phyloP scores from a whole-genome alignment of 2,888 invertebrate genomes.

The Aphodius sticticus region DNA sequence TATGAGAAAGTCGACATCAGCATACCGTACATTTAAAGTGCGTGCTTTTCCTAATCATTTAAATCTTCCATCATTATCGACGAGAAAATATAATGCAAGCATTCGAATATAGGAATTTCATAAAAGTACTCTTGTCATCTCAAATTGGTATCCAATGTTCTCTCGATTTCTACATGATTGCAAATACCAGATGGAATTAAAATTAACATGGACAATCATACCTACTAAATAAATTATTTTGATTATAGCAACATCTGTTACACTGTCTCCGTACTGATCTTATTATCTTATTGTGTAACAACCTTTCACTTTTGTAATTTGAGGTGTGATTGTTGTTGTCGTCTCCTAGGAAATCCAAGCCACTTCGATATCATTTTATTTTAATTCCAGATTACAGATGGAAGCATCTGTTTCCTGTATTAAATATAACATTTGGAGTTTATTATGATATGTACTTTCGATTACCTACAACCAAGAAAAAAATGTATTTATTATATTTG shows the following conservation, averaged over 20 bases:
- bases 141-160: neutral
- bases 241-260: neutral
- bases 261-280: neutral
- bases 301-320: constrained; percentile 4
- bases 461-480: neutral
- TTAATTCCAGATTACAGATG: neutral
- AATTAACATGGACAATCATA: neutral
- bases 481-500: neutral
- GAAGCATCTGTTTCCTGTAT: neutral
- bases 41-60: neutral
- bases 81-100: neutral
- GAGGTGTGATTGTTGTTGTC: neutral
- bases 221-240: neutral
- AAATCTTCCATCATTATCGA: neutral
- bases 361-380: neutral
- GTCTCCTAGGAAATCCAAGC: neutral
- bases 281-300: neutral
- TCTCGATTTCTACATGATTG: neutral
- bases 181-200: neutral
- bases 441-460: neutral
- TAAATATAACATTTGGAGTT: neutral
- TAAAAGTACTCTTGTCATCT: neutral
- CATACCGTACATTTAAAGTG: neutral
- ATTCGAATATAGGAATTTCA: neutral
- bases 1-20: neutral